A percentile compares a stretch with the other conserved stretches of the same genome.
These are phyloP conservation scores for Muricea muricata DNA, from an alignment of 92 coral and sea anemone genomes.

Conservation along the genomic window DNA sequence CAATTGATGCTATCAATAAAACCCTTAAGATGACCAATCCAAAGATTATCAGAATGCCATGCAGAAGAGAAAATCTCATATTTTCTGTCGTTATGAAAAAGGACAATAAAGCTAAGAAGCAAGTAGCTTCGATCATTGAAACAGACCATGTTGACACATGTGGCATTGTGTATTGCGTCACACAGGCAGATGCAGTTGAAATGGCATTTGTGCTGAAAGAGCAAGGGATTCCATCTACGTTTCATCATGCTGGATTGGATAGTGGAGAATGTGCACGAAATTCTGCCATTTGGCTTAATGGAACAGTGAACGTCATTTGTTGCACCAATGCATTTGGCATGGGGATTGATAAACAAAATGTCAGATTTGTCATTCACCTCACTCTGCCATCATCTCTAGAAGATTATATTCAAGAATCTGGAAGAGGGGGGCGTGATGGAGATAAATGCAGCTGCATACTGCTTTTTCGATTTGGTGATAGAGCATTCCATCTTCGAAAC, in stretches of 20 bases:
- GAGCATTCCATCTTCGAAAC: conserved; percentile 30
- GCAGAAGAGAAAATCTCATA: conserved; percentile 43
- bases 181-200: conserved; percentile 55
- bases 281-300: conserved; percentile 19
- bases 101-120: conserved; percentile 53
- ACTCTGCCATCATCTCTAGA: conserved; percentile 31
- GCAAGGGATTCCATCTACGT: conserved; percentile 28
- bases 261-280: conserved; percentile 29
- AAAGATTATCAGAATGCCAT: conserved; percentile 37
- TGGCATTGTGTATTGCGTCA: conserved; percentile 56
- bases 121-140: conserved; percentile 23
- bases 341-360: conserved; percentile 43
- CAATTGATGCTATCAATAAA: conserved; percentile 17
- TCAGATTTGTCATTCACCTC: conserved; percentile 43
- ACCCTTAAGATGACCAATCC: conserved; percentile 43
- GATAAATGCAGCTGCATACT: conserved; percentile 28
- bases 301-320: conserved; percentile 19
- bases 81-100: conserved; percentile 45
- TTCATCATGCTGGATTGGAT: conserved; percentile 33
- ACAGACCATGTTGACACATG: conserved; percentile 37
- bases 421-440: conserved; percentile 48
- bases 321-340: conserved; percentile 48
- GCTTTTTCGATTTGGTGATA: conserved; percentile 36
- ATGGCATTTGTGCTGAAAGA: conserved; percentile 55
- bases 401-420: conserved; percentile 29